These are phyloP conservation scores for Crematogaster levior DNA, from an alignment of 2,888 invertebrate genomes.

Conservation along the genomic window DNA sequence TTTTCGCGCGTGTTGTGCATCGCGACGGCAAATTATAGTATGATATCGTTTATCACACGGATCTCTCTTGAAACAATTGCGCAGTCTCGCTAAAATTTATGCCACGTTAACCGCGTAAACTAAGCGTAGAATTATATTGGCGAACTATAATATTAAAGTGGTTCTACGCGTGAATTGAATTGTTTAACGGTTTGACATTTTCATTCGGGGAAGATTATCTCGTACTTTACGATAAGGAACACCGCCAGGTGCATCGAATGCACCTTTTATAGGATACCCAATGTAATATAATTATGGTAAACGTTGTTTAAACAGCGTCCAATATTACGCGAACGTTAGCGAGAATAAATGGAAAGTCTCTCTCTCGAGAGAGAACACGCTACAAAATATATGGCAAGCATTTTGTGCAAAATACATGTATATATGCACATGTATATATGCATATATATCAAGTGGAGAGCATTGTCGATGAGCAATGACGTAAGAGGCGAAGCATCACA, in stretches of 20 bases:
- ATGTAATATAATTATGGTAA: neutral
- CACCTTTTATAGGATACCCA: neutral
- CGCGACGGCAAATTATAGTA: neutral
- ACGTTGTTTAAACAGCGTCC: constrained; percentile 25
- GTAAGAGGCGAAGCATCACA: constrained; percentile 43
- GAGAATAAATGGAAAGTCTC: constrained; percentile 17
- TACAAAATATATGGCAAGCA: neutral
- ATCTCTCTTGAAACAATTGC: constrained; percentile 7
- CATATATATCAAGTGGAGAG: constrained; percentile 22
- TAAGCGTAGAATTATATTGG: neutral
- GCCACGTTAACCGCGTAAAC: neutral
- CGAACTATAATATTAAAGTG: neutral
- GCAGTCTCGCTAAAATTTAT: constrained; percentile 6
- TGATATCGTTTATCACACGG: neutral
- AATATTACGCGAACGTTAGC: constrained; percentile 26
- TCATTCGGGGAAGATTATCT: neutral
- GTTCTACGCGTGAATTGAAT: neutral
- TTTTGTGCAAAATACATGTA: constrained; percentile 15
- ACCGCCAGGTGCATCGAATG: neutral
- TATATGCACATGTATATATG: constrained; percentile 11
- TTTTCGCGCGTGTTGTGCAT: constrained; percentile 11
- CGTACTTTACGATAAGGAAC: neutral
- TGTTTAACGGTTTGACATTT: neutral
- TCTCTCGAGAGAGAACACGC: neutral
- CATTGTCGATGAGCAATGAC: constrained; percentile 47